Evolutionary conservation across 2,113 vertebrate genomes (phyloP).

Genomic region (Tenebrosternarchus preto): DNA sequence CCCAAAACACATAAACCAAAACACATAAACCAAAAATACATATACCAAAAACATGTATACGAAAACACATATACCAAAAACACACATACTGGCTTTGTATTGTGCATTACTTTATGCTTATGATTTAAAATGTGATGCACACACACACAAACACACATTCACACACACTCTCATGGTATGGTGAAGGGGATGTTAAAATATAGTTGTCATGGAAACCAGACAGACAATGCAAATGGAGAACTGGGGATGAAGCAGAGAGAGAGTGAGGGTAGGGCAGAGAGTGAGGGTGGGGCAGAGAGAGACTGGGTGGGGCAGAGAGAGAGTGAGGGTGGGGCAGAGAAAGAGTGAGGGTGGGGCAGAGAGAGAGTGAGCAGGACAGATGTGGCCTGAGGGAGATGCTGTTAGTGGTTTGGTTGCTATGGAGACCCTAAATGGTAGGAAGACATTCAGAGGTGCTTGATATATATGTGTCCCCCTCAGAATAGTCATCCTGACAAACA

Average conservation of each 20-base stretch:
- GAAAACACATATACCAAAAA: too few relatives aligned
- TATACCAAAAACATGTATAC: too few relatives aligned
- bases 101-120: too few relatives aligned
- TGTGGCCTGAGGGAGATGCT: not conserved
- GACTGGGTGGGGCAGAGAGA: not conserved
- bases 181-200: too few relatives aligned
- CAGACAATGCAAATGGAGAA: not conserved
- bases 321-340: too few relatives aligned
- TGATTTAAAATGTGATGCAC: not conserved
- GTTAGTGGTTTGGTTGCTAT: constrained; percentile 1
- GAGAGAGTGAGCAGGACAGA: not conserved
- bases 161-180: too few relatives aligned
- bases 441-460: not conserved
- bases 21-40: too few relatives aligned
- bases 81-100: too few relatives aligned
- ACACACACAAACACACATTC: constrained; percentile 8
- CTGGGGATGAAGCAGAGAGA: too few relatives aligned
- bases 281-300: not conserved
- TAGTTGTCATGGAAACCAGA: not conserved
- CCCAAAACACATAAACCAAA: too few relatives aligned
- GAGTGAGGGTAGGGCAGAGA: not conserved
- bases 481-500: not conserved
- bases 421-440: not conserved
- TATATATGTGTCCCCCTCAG: not conserved
- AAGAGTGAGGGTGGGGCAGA: not conserved